phyloP scores from a whole-genome alignment of 2,113 vertebrate genomes.

The Periophthalmodon schlosseri region DNA sequence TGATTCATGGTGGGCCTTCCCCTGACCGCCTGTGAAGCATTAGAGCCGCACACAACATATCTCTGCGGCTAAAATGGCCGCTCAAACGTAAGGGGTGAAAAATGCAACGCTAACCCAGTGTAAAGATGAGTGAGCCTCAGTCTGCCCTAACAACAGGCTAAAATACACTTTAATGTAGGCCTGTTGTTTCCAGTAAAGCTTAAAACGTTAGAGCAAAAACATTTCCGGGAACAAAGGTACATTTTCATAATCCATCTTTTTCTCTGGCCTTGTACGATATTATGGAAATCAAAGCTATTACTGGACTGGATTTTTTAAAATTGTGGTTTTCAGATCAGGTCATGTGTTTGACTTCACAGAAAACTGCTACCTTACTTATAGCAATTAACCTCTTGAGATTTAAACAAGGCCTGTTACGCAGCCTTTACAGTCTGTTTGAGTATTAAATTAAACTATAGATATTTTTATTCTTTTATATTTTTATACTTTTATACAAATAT shows the following conservation, averaged over 20 bases:
- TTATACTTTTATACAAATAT: too few relatives aligned
- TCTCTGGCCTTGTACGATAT: not conserved
- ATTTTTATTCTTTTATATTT: too few relatives aligned
- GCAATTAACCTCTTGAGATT: too few relatives aligned
- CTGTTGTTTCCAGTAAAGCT: slow-evolving; percentile 2
- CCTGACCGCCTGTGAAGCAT: slow-evolving; percentile 70
- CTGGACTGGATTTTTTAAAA: not conserved
- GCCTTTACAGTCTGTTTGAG: too few relatives aligned
- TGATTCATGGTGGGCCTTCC: slow-evolving; percentile 75
- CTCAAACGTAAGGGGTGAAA: slow-evolving; percentile 24
- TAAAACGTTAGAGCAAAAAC: not conserved
- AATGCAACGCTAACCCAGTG: not conserved
- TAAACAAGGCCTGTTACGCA: too few relatives aligned
- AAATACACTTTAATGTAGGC: not conserved
- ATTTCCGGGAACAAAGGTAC: not conserved
- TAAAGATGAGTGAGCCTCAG: slow-evolving; percentile 14
- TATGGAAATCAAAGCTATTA: not conserved
- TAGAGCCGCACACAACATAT: slow-evolving; percentile 66
- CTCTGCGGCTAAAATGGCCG: slow-evolving; percentile 60
- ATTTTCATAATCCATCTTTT: not conserved
- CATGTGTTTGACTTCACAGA: too few relatives aligned
- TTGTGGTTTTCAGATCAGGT: not conserved
- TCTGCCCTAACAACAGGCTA: not conserved
- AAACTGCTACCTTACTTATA: too few relatives aligned
- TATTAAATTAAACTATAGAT: too few relatives aligned